Percentiles rank a stretch among this genome's conserved stretches.
Evolutionary conservation across 1,140 invertebrate species (phyloP).

Genomic region (Drosophila paulistorum): DNA sequence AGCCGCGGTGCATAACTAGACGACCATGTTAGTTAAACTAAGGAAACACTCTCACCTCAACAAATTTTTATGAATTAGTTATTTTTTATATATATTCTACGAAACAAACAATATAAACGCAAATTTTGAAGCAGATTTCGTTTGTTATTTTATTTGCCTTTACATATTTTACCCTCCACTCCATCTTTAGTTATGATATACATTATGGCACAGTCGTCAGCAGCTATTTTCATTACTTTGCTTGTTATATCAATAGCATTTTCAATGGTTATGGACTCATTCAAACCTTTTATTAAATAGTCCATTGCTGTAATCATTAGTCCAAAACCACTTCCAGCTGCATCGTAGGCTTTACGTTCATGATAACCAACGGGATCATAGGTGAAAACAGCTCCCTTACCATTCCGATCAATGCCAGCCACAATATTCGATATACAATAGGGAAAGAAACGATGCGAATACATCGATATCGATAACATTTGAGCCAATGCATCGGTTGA

Average conservation of each 20-base stretch:
- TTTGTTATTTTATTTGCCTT: neutral
- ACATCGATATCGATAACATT: slow-evolving; percentile 97
- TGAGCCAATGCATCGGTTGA: slow-evolving; percentile 95
- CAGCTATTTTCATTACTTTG: slow-evolving; percentile 97
- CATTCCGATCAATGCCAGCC: slow-evolving; percentile 94
- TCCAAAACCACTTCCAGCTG: slow-evolving; percentile 92
- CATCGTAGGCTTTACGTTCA: slow-evolving; percentile 90
- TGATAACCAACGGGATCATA: slow-evolving; percentile 98
- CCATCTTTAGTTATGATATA: slow-evolving; percentile 96
- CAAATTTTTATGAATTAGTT: too few species aligned
- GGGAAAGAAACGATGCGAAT: slow-evolving; percentile 98
- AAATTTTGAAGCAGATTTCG: neutral
- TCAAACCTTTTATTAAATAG: slow-evolving; percentile 89
- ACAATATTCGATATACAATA: slow-evolving; percentile 98
- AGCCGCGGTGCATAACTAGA: neutral
- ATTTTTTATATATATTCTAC: too few species aligned
- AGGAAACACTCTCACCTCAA: too few species aligned
- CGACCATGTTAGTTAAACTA: slow-evolving; percentile 17
- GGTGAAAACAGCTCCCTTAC: slow-evolving; percentile 96
- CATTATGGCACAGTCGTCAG: slow-evolving; percentile 95
- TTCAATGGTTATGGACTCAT: slow-evolving; percentile 93
- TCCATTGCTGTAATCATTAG: slow-evolving; percentile 93
- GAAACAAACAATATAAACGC: neutral
- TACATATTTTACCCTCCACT: slow-evolving; percentile 86
- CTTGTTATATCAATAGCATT: slow-evolving; percentile 93